Base-by-base conservation (phyloP, 2,888 invertebrate genomes). In the Leuctra nigra region DNA sequence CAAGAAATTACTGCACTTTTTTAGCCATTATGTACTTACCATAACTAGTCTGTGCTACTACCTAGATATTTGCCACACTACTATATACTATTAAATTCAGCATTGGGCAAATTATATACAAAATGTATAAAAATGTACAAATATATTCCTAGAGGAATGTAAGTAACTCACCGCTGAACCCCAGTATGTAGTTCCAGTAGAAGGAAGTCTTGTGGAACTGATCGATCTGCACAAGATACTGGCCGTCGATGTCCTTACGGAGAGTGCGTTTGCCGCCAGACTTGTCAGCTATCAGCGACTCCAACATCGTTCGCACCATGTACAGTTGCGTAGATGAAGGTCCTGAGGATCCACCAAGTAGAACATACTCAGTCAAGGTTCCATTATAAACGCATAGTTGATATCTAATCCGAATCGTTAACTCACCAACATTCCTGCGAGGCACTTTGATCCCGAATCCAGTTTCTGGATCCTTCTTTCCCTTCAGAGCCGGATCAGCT, bases 231-330 rank as follows among this genome's bases (percentile, higher is more conserved):
- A 88, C 82, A 16, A 98, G 79, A 59, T 94, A 92, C 63, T 87
- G 87, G 0, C 93, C 92, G 70, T 99, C 99, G 63, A 99, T 87
- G 68, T 99, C 99, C 70, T 98, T 99, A 53, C 97, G 80, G 2
- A 97, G 75, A 0, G 96, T 96, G 54, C 95, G 79, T 68, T 98
- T 89, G 0, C 96, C 96, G 0, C 96, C 94, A 54, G 94, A 94
- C 74, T 97, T 96, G 73, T 99, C 99, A 0, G 96, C 94, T 61
- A 98, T 92, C 55, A 99, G 75, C 0, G 97, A 97, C 71, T 99
- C 99, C 57, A 99, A 75, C 87, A 99, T 99, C 0, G 99, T 99
- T 6, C 99, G 83, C 2, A 98, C 96, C 97, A 99, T 97, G 75
- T 99, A 99, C 9, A 99, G 77, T 76, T 98, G 90, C 1, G 92